Evolutionary conservation across 2,113 vertebrate species (phyloP).

Genomic region (Amphiprion ocellaris): DNA sequence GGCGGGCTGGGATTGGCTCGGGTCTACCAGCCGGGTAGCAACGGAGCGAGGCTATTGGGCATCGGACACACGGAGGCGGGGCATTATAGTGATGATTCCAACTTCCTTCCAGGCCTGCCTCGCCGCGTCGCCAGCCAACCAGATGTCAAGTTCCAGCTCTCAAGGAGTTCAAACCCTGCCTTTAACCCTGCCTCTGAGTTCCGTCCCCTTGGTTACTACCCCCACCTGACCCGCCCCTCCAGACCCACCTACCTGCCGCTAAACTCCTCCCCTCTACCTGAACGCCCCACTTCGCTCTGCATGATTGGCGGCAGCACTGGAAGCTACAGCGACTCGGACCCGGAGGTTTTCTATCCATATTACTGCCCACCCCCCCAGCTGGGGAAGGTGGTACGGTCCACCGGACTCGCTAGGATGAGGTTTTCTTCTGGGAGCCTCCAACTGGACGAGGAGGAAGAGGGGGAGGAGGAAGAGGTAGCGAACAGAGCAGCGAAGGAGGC

Average conservation of each 20-base stretch:
- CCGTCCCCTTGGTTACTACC: slow-evolving; percentile 91
- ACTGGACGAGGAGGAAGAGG: slow-evolving; percentile 91
- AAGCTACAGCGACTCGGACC: slow-evolving; percentile 92
- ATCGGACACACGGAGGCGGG: slow-evolving; percentile 71
- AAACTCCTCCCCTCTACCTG: slow-evolving; percentile 77
- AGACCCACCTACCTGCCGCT: slow-evolving; percentile 83
- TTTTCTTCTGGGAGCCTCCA: slow-evolving; percentile 95
- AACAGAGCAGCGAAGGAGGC: not conserved
- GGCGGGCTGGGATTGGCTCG: slow-evolving; percentile 79
- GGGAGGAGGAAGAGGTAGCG: slow-evolving; percentile 61
- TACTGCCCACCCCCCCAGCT: slow-evolving; percentile 85
- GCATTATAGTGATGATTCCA: slow-evolving; percentile 84
- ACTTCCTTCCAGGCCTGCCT: slow-evolving; percentile 87
- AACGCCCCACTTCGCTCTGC: slow-evolving; percentile 70
- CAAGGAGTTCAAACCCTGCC: slow-evolving; percentile 58
- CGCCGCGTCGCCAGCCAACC: slow-evolving; percentile 91
- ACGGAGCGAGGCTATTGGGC: slow-evolving; percentile 50
- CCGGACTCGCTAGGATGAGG: slow-evolving; percentile 87
- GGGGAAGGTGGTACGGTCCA: slow-evolving; percentile 77
- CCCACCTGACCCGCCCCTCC: slow-evolving; percentile 84
- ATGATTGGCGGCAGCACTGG: slow-evolving; percentile 64
- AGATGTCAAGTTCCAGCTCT: slow-evolving; percentile 89
- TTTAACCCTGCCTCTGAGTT: slow-evolving; percentile 88
- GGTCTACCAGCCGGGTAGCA: slow-evolving; percentile 60
- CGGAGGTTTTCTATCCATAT: slow-evolving; percentile 89